Base-by-base conservation (phyloP, 2,113 vertebrate genomes). In the Taurulus bubalis region DNA sequence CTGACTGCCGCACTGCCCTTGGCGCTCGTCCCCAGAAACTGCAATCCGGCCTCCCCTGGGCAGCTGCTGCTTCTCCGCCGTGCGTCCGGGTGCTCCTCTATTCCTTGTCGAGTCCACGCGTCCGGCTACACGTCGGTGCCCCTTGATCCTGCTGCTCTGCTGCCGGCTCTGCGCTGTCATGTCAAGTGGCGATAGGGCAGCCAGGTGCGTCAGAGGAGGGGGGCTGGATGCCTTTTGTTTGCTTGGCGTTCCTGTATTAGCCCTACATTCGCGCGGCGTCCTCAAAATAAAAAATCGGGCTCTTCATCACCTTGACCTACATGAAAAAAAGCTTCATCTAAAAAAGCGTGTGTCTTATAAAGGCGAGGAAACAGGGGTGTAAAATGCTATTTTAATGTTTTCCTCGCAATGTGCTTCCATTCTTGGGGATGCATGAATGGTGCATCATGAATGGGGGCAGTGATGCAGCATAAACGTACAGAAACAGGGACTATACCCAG, bases 1-100 rank as follows among this genome's bases (percentile, higher is more conserved):
- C 89, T 89, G 82, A 89, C 89, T 94, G 93, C 94, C 94, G 95
- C 95, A 95, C 94, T 94, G 94, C 94, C 95, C 93, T 94, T 93
- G 92, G 91, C 85, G 93, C 92, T 94, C 90, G 95, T 95, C 94
- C 94, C 93, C 91, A 90, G 90, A 90, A 93, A 92, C 89, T 92
- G 93, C 84, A 89, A 92, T 90, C 77, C 78, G 93, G 90, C 93
- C 93, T 94, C 87, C 89, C 92, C 91, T 80, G 87, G 89, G 81
- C 85, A 85, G 94, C 77, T 90, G 82, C 87, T 85, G 84, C 76
- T 78, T 36, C 83, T 83, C 89, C 87, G 59, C 88, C 88, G 81
- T 38, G 76, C 81, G 82, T 85, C 85, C 82, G 83, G 83, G 77
- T 76, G 76, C 80, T 86, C 85, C 77, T 70, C 89, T 49, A 45